A percentile compares a stretch with the other conserved stretches of the same genome.
phyloP scores from a whole-genome alignment of 2,888 invertebrate species.

The Panzeria rudis region DNA sequence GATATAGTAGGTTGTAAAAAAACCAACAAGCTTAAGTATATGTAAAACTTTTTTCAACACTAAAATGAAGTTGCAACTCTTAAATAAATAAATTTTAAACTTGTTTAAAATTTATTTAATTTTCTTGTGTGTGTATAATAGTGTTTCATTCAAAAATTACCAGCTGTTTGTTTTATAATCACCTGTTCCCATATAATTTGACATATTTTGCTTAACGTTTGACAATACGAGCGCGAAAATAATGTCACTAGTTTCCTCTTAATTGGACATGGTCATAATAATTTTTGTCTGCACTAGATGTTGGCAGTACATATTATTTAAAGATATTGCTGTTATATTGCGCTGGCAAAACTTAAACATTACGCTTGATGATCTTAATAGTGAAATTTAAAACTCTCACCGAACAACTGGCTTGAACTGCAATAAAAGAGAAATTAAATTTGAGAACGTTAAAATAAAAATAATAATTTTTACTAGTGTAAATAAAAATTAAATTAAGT shows the following conservation, averaged over 20 bases:
- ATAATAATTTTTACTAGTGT: no score
- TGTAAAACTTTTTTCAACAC: no score
- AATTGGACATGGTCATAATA: background rate
- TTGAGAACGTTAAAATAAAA: background rate
- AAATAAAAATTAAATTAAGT: background rate
- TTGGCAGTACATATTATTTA: background rate
- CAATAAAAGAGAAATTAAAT: background rate
- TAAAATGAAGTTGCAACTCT: background rate
- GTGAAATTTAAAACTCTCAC: background rate
- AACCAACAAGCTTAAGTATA: background rate
- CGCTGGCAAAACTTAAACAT: background rate
- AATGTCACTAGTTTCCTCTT: background rate
- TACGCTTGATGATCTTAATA: background rate
- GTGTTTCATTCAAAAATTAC: no score
- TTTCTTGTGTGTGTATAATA: no score
- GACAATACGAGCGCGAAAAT: background rate
- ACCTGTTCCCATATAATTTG: slow-evolving; percentile 2
- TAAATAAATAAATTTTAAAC: background rate
- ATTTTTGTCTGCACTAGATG: background rate
- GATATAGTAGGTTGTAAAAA: background rate
- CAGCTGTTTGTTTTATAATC: slow-evolving; percentile 32
- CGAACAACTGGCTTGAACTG: background rate
- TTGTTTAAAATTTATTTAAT: slow-evolving; percentile 8
- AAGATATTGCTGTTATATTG: background rate
- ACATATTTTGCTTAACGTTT: background rate